phyloP scores from a whole-genome alignment of 2,888 invertebrate genomes.

The Macropis europaea region DNA sequence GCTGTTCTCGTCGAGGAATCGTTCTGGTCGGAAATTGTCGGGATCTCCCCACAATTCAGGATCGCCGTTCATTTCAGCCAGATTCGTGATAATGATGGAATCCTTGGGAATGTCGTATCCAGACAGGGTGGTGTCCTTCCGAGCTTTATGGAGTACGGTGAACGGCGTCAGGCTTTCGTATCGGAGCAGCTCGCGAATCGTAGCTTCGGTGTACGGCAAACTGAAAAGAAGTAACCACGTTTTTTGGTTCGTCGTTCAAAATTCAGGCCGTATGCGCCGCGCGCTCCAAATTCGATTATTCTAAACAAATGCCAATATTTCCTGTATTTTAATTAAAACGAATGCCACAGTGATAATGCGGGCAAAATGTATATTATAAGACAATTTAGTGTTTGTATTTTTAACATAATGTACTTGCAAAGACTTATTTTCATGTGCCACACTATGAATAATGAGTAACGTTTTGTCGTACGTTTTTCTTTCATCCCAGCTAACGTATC shows the following conservation, averaged over 20 bases:
- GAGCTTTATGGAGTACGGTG: slow-evolving; percentile 82
- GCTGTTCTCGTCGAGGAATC: slow-evolving; percentile 83
- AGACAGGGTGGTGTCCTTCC: slow-evolving; percentile 81
- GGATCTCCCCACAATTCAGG: slow-evolving; percentile 85
- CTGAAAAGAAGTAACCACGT: slow-evolving; percentile 76
- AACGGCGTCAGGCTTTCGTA: slow-evolving; percentile 84
- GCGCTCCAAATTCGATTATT: too few relatives aligned
- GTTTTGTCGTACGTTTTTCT: slow-evolving; percentile 75
- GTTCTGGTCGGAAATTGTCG: slow-evolving; percentile 84
- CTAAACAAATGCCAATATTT: too few relatives aligned
- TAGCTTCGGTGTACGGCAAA: slow-evolving; percentile 84
- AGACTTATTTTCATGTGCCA: too few relatives aligned
- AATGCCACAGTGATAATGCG: too few relatives aligned
- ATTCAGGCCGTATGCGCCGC: too few relatives aligned
- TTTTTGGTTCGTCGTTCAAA: too few relatives aligned
- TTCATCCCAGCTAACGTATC: slow-evolving; percentile 84
- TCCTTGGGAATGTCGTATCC: slow-evolving; percentile 83
- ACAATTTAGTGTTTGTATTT: too few relatives aligned
- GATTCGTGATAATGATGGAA: slow-evolving; percentile 81
- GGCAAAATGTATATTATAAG: too few relatives aligned
- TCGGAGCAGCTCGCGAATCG: slow-evolving; percentile 83
- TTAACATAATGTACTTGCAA: too few relatives aligned
- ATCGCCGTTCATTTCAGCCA: slow-evolving; percentile 82
- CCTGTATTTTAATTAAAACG: neutral
- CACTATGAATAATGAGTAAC: too few relatives aligned